Evolutionary conservation across 2,888 invertebrate species (phyloP), one percentile per base, ranked within the genome.

Genomic region (Graphium colonna): DNA sequence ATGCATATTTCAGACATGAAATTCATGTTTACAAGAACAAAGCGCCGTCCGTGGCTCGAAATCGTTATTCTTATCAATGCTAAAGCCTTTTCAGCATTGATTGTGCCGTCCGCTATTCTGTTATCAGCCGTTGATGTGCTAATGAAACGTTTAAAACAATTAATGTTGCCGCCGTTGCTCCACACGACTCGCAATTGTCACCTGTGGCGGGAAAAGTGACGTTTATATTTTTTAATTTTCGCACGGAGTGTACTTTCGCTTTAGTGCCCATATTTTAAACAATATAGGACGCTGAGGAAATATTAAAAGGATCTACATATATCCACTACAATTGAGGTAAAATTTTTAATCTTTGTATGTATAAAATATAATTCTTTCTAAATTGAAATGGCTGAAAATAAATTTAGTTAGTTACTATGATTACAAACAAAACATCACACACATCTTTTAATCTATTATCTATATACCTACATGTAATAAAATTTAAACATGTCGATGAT

Each of bases 101-200:
- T 62, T 61, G 52, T 48, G 51, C 52, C 56, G 54, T 50, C 58
- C 58, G 57, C 60, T 58, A 52, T 40, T 53, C 17, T 51, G 55
- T 66, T 69, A 69, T 69, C 68, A 62, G 57, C 44, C 38, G 54
- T 63, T 61, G 58, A 65, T 65, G 68, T 68, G 68, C 58, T 65
- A 66, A 70, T 69, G 67, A 63, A 55, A 57, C 41, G 15, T 54
- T 52, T 51, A 51, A 46, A 52, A 50, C 67, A 67, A 64, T 68
- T 64, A 64, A 63, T 62, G 49, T 53, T 55, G 52, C 33, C 26
- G 45, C 54, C 26, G 45, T 39, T 51, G 40, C 36, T 15, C 28
- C 43, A 49, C 51, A 54, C 56, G 50, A 60, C 52, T 59, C 52
- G 46, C 60, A 61, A 55, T 52, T 59, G 55, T 56, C 56, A 49